Conservation (phyloP, 2,888 invertebrate genomes). For the Sesamia inferens region DNA sequence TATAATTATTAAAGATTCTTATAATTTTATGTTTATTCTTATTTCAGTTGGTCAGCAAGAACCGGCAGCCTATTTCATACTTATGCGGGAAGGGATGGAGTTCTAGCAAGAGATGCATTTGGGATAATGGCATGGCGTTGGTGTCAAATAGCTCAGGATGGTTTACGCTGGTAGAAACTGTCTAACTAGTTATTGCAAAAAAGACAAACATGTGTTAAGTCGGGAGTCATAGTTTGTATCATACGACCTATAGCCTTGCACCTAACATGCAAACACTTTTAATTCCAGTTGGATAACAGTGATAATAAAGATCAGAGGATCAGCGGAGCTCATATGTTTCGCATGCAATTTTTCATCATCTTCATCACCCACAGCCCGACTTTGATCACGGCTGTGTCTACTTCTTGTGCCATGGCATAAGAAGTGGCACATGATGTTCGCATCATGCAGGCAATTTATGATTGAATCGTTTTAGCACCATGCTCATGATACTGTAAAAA, state of each 20-base stretch:
- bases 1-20: neutral
- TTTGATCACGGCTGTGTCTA: too few species aligned
- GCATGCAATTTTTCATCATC: too few species aligned
- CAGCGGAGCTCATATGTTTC: too few species aligned
- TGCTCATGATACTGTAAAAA: too few species aligned
- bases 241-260: neutral
- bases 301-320: neutral
- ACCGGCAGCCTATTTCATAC: conserved; percentile 1
- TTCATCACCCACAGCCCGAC: too few species aligned
- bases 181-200: too few species aligned
- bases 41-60: neutral
- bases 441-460: too few species aligned
- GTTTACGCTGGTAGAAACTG: conserved; percentile 9
- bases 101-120: neutral
- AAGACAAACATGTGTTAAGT: too few species aligned
- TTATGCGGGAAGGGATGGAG: neutral
- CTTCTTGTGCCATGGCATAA: too few species aligned
- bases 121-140: conserved; percentile 4
- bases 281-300: neutral
- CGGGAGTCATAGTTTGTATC: too few species aligned
- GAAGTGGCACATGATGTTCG: neutral
- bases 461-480: too few species aligned
- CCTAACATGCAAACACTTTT: neutral
- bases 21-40: neutral
- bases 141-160: conserved; percentile 15